Conservation (phyloP, 1,140 invertebrate species). For the Drosophila pallidifrons region DNA sequence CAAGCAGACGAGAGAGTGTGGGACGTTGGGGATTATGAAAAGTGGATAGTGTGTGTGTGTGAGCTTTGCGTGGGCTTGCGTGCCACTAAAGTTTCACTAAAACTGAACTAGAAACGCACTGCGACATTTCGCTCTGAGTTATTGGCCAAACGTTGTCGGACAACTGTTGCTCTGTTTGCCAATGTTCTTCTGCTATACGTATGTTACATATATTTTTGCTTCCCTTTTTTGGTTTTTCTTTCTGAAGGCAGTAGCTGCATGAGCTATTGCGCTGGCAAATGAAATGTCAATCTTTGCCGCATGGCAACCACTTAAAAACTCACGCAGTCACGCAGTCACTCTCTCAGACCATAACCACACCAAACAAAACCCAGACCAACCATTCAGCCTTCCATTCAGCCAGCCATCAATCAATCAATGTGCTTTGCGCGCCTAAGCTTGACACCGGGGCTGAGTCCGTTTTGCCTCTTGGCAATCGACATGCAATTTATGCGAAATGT, state of each 20-base stretch:
- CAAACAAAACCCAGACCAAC: constrained; percentile 19
- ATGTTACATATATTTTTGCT: no score
- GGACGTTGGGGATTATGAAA: constrained; percentile 15
- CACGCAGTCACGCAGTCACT: constrained; percentile 18
- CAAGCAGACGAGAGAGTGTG: neutral
- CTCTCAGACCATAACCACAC: constrained; percentile 27
- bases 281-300: constrained; percentile 57
- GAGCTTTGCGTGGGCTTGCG: constrained; percentile 14
- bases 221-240: neutral
- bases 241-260: constrained; percentile 2
- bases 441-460: constrained; percentile 34
- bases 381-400: constrained; percentile 34
- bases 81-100: constrained; percentile 48
- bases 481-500: constrained; percentile 81
- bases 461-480: constrained; percentile 53
- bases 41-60: neutral
- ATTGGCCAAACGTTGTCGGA: constrained; percentile 20
- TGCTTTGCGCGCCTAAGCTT: constrained; percentile 48
- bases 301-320: constrained; percentile 40
- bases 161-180: constrained; percentile 37
- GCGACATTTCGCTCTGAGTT: constrained; percentile 32
- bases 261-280: constrained; percentile 31
- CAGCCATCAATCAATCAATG: constrained; percentile 60
- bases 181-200: neutral
- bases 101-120: constrained; percentile 16